These are phyloP conservation scores for Apis laboriosa DNA, from an alignment of 1,140 invertebrate genomes.

Conservation along the genomic window DNA sequence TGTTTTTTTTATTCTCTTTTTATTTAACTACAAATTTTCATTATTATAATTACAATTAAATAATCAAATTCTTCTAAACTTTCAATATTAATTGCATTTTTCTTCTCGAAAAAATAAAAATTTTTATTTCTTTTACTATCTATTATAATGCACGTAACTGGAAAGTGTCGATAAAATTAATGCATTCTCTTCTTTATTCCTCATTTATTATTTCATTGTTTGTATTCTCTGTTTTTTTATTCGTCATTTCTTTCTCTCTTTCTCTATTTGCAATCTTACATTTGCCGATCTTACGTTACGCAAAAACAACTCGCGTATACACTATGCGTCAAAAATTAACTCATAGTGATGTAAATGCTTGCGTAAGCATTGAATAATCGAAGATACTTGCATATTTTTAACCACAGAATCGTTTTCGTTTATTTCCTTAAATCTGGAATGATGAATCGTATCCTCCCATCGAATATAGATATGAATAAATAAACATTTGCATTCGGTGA, in stretches of 20 bases:
- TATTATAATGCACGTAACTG: not conserved
- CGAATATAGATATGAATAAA: not conserved
- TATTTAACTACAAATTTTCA: too few relatives aligned
- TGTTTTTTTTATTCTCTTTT: too few relatives aligned
- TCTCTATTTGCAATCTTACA: not conserved
- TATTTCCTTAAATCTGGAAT: slow-evolving; percentile 8
- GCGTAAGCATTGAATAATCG: slow-evolving; percentile 23
- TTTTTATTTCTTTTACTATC: not conserved
- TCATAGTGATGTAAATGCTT: slow-evolving; percentile 20
- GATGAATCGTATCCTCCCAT: not conserved
- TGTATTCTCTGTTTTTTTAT: too few relatives aligned
- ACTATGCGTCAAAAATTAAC: not conserved
- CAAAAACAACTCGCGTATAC: not conserved
- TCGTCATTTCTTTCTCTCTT: too few relatives aligned
- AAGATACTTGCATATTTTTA: slow-evolving; percentile 29
- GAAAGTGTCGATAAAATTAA: not conserved
- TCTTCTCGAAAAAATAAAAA: not conserved
- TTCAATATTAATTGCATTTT: too few relatives aligned
- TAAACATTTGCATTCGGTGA: not conserved
- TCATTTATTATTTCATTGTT: too few relatives aligned
- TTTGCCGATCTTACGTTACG: not conserved
- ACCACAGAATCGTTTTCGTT: slow-evolving; percentile 15
- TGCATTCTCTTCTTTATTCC: too few relatives aligned
- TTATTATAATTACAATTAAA: too few relatives aligned
- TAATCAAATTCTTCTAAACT: too few relatives aligned